Conservation (phyloP, 2,888 invertebrate genomes). For the Cactoblastis cactorum region DNA sequence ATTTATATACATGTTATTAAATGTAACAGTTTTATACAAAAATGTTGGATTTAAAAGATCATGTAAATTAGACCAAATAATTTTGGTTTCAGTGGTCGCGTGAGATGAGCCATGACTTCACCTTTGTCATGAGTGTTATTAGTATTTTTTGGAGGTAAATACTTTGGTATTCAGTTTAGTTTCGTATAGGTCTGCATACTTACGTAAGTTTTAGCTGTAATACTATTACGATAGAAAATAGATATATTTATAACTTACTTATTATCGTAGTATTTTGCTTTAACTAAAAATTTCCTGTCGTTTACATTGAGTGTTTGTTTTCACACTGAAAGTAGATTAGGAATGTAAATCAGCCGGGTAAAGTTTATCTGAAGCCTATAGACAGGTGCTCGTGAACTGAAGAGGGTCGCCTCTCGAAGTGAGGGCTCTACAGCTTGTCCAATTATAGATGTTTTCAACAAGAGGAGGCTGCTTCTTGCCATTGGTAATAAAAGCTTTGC, state of each 20-base stretch:
- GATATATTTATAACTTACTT: background rate
- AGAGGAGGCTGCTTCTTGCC: constrained; percentile 42
- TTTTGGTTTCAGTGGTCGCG: constrained; percentile 37
- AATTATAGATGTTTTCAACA: constrained; percentile 64
- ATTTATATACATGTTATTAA: background rate
- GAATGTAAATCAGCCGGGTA: constrained; percentile 46
- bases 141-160: constrained; percentile 18
- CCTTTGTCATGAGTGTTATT: constrained; percentile 34
- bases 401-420: constrained; percentile 64
- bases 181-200: constrained; percentile 24
- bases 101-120: constrained; percentile 39
- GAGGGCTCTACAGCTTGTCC: constrained; percentile 61
- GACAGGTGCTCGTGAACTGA: constrained; percentile 42
- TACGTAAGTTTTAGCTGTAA: constrained; percentile 38
- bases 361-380: constrained; percentile 42
- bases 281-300: background rate
- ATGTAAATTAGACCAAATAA: constrained; percentile 23
- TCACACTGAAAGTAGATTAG: constrained; percentile 24
- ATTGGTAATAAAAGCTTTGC: constrained; percentile 33
- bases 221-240: background rate
- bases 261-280: background rate
- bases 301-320: constrained; percentile 12
- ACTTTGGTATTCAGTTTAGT: constrained; percentile 13
- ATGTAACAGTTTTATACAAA: background rate
- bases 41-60: background rate